Conservation (phyloP, 2,888 invertebrate genomes). For the Oscheius onirici region DNA sequence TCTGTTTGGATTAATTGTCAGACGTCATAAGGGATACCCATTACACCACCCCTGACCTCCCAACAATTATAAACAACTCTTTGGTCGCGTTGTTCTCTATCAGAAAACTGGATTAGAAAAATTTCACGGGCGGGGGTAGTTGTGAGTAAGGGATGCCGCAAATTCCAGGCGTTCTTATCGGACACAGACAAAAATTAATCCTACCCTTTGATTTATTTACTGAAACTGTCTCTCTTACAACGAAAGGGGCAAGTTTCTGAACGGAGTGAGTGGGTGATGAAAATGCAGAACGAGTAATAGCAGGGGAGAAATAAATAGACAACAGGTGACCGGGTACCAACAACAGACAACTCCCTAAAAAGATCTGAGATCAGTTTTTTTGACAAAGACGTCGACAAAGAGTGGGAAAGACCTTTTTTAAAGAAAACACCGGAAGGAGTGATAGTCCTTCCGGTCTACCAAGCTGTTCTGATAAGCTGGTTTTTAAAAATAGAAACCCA, state of each 20-base stretch:
- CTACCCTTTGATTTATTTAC: background rate
- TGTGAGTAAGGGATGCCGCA: background rate
- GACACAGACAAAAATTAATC: background rate
- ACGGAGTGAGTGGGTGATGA: background rate
- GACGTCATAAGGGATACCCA: slow-evolving; percentile 6
- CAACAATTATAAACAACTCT: too few species aligned
- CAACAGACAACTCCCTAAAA: too few species aligned
- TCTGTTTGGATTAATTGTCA: slow-evolving; percentile 18
- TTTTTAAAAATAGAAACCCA: background rate
- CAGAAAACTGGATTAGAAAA: too few species aligned
- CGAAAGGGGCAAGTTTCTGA: slow-evolving; percentile 5
- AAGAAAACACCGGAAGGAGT: background rate
- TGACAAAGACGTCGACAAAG: too few species aligned
- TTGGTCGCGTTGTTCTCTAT: too few species aligned
- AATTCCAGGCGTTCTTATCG: background rate
- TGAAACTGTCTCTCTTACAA: background rate
- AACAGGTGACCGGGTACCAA: too few species aligned
- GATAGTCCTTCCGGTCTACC: slow-evolving; percentile 18
- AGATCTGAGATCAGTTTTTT: too few species aligned
- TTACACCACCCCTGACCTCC: slow-evolving; percentile 14
- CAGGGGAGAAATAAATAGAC: background rate
- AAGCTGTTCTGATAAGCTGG: background rate
- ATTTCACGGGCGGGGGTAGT: background rate
- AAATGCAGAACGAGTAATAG: background rate
- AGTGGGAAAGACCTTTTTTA: too few species aligned